phyloP scores from a whole-genome alignment of 1,140 invertebrate genomes.

The Sipha flava region DNA sequence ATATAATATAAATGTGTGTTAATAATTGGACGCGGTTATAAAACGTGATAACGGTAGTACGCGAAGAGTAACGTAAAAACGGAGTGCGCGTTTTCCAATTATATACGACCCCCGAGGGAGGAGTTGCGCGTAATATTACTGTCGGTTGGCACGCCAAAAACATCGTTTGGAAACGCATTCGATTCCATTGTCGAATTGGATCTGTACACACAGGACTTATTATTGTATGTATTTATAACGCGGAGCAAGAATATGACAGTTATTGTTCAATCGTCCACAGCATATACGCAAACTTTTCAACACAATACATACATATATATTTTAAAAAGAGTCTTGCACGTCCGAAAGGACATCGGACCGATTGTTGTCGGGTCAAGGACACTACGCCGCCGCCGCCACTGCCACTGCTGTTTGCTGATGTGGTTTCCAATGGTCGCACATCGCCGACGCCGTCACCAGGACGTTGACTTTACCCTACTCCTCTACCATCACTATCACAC shows the following conservation, averaged over 20 bases:
- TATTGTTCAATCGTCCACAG: neutral
- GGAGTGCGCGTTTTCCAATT: neutral
- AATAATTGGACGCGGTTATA: too few relatives aligned
- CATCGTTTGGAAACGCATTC: neutral
- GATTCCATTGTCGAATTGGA: neutral
- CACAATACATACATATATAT: neutral
- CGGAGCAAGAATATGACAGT: neutral
- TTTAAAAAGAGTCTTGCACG: neutral
- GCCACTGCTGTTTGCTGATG: neutral
- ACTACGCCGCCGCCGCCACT: neutral
- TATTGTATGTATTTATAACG: neutral
- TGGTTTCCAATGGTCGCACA: slow-evolving; percentile 28
- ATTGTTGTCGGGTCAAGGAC: slow-evolving; percentile 31
- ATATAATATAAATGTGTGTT: too few relatives aligned
- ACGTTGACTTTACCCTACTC: slow-evolving; percentile 15
- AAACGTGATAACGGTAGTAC: too few relatives aligned
- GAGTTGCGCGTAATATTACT: neutral
- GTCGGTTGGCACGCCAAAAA: neutral
- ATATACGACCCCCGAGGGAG: neutral
- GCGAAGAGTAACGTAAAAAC: neutral
- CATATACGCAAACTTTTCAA: neutral
- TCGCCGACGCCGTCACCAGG: neutral
- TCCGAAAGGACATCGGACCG: slow-evolving; percentile 27
- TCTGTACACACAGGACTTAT: neutral
- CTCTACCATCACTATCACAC: neutral